A percentile compares a stretch with the other conserved stretches of the same genome.
Conservation (phyloP, 2,888 invertebrate genomes). For the Sympetrum striolatum region DNA sequence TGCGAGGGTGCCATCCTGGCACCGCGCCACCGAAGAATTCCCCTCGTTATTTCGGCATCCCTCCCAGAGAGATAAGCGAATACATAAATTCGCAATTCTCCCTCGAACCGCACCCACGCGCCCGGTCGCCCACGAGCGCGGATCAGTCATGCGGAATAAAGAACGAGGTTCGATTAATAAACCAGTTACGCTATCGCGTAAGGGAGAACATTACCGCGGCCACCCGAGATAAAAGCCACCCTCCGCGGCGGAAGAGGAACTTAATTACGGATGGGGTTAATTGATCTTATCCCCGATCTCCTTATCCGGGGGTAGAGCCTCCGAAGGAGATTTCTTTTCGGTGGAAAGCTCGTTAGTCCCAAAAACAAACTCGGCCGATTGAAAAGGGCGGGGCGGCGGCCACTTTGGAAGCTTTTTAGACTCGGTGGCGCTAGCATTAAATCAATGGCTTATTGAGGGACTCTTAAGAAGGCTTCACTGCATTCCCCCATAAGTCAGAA, state of each 20-base stretch:
- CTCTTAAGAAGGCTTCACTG: background rate
- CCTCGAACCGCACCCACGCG: background rate
- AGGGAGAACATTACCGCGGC: background rate
- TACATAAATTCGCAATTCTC: background rate
- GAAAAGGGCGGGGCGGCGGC: background rate
- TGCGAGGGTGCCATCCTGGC: background rate
- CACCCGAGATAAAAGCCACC: background rate
- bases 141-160: no score
- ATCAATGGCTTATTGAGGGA: background rate
- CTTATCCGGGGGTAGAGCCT: background rate
- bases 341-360: background rate
- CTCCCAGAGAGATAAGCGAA: background rate
- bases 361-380: background rate
- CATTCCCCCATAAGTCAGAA: background rate
- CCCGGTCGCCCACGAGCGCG: background rate
- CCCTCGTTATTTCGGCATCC: background rate
- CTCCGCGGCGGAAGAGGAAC: background rate
- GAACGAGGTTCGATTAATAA: background rate
- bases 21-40: background rate
- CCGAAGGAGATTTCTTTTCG: background rate
- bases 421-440: background rate
- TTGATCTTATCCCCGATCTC: background rate
- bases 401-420: background rate
- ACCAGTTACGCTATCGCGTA: background rate
- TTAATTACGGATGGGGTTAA: background rate